These are phyloP conservation scores for Caenorhabditis virilis DNA, from an alignment of 2,888 invertebrate genomes.

Conservation along the genomic window DNA sequence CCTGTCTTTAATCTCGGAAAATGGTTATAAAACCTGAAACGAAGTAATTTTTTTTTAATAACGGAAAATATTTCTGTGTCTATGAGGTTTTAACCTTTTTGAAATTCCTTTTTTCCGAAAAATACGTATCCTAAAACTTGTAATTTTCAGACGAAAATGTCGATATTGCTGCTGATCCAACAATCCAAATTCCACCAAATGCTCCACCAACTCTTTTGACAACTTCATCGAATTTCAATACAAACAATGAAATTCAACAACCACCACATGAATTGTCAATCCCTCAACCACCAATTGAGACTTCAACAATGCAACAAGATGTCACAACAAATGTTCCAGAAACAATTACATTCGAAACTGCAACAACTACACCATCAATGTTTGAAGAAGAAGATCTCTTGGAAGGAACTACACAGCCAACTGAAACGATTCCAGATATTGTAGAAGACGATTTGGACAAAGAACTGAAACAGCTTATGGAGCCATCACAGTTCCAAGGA, in stretches of 20 bases:
- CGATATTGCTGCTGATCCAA: conserved; percentile 23
- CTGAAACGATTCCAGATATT: too few relatives aligned
- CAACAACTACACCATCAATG: conserved; percentile 2
- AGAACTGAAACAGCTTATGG: conserved; percentile 22
- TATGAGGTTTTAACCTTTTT: too few relatives aligned
- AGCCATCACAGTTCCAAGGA: conserved; percentile 30
- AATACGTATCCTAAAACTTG: too few relatives aligned
- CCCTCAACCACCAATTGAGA: not conserved
- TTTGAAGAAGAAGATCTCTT: conserved; percentile 10
- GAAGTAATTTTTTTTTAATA: too few relatives aligned
- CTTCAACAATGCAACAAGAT: conserved; percentile 5
- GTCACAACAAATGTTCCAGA: conserved; percentile 9
- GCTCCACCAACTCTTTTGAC: conserved; percentile 28
- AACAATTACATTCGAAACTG: not conserved
- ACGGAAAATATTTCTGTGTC: too few relatives aligned
- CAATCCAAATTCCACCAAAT: conserved; percentile 13
- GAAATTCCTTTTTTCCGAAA: too few relatives aligned
- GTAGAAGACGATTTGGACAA: conserved; percentile 30
- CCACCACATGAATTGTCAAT: conserved; percentile 11
- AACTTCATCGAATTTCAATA: conserved; percentile 6
- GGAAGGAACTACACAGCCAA: not conserved
- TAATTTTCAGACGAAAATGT: conserved; percentile 21
- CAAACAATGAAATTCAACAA: conserved; percentile 14
- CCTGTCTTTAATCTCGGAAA: too few relatives aligned
- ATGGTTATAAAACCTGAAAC: too few relatives aligned